phyloP scores from a whole-genome alignment of 2,113 vertebrate species.

The Lepidothrix coronata region DNA sequence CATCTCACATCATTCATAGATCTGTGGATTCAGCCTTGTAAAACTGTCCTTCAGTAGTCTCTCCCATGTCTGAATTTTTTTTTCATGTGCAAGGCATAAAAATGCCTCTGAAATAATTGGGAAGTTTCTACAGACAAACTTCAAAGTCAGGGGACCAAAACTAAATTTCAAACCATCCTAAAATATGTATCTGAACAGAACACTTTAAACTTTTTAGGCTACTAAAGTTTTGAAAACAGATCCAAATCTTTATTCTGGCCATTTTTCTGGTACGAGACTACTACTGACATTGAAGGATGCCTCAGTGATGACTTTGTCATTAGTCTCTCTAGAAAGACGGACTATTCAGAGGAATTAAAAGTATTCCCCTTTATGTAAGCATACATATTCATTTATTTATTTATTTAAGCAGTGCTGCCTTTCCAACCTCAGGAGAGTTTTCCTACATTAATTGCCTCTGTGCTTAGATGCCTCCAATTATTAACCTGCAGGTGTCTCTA shows the following conservation, averaged over 20 bases:
- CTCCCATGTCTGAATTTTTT: not conserved
- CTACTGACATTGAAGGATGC: not conserved
- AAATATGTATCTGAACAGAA: not conserved
- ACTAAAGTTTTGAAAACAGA: not conserved
- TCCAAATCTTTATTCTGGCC: not conserved
- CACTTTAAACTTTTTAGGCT: not conserved
- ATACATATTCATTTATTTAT: constrained; percentile 53
- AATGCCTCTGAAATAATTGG: not conserved
- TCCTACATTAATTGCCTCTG: constrained; percentile 77
- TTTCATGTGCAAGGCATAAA: not conserved
- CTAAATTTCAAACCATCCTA: not conserved
- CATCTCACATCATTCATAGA: not conserved
- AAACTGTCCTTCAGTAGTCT: not conserved
- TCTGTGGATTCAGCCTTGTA: not conserved
- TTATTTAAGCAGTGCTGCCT: constrained; percentile 43
- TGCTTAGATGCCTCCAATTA: constrained; percentile 81
- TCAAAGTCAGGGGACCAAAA: not conserved
- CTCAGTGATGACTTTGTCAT: not conserved
- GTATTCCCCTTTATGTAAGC: not conserved
- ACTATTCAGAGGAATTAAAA: not conserved
- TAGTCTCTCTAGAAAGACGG: not conserved
- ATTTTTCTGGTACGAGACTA: not conserved
- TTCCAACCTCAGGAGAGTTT: constrained; percentile 59
- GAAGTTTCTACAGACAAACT: not conserved
- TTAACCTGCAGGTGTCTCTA: constrained; percentile 80